A percentile compares a stretch with the other conserved stretches of the same genome.
These are phyloP conservation scores for Cavia porcellus DNA, from an alignment of 2,113 vertebrate species.

Conservation along the genomic window DNA sequence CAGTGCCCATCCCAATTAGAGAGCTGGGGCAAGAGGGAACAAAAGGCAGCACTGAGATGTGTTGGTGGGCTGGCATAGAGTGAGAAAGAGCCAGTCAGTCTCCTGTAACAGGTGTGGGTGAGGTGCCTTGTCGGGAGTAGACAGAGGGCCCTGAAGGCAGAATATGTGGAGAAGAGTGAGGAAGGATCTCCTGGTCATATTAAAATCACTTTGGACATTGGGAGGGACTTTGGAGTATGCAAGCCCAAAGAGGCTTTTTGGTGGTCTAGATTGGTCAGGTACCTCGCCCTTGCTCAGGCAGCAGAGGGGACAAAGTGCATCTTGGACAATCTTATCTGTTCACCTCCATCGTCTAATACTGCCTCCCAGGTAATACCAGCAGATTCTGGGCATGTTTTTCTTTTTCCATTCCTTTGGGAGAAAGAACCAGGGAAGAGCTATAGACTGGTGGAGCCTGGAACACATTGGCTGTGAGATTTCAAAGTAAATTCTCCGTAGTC, in stretches of 20 bases:
- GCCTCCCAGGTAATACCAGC: background rate
- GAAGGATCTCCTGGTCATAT: background rate
- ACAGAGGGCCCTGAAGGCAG: background rate
- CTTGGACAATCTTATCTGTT: background rate
- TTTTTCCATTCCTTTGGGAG: background rate
- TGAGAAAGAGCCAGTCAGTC: background rate
- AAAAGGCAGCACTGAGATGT: background rate
- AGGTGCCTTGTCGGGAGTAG: background rate
- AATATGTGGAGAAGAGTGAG: background rate
- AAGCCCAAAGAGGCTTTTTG: background rate
- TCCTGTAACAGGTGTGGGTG: too few species aligned
- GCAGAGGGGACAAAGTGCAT: background rate
- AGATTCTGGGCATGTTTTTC: background rate
- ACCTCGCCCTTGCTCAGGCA: background rate
- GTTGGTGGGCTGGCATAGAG: background rate
- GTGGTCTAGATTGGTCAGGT: background rate
- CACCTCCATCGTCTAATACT: background rate
- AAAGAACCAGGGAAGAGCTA: background rate
- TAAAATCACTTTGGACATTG: background rate
- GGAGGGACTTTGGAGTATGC: background rate
- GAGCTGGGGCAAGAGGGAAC: background rate
- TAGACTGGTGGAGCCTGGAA: background rate
- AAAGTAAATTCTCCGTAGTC: background rate
- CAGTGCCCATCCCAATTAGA: fast-evolving
- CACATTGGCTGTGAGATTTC: background rate